Evolutionary conservation across 2,113 vertebrate genomes (phyloP).

Genomic region (Cariama cristata): DNA sequence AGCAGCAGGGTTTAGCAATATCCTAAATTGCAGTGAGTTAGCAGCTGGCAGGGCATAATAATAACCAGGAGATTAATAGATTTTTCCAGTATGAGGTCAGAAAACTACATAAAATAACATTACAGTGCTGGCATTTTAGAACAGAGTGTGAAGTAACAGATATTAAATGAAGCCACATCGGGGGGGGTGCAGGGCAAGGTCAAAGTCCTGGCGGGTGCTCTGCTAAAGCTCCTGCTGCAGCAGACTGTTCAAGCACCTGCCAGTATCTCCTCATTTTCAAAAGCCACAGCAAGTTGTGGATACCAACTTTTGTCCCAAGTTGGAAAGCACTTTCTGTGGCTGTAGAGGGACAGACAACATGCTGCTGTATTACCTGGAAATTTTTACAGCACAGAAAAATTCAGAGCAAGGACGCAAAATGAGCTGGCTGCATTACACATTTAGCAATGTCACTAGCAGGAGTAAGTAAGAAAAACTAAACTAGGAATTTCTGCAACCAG

Average conservation of each 20-base stretch:
- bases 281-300: background rate
- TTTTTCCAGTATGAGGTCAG: constrained; percentile 59
- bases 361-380: background rate
- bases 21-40: constrained; percentile 32
- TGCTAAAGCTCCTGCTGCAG: background rate
- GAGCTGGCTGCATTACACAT: background rate
- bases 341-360: background rate
- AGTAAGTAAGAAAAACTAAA: background rate
- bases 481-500: background rate
- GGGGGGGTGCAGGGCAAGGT: background rate
- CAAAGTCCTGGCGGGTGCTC: background rate
- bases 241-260: background rate
- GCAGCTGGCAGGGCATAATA: constrained; percentile 17
- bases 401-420: background rate
- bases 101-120: constrained; percentile 26
- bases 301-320: background rate
- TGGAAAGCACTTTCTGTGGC: background rate
- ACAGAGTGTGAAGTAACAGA: background rate
- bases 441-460: background rate
- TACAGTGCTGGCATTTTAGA: background rate
- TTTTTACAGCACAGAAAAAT: background rate
- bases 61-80: constrained; percentile 35
- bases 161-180: background rate
- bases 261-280: background rate
- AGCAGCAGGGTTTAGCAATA: constrained; percentile 40